phyloP scores from a whole-genome alignment of 2,113 vertebrate genomes.

The Choloepus hoffmanni region DNA sequence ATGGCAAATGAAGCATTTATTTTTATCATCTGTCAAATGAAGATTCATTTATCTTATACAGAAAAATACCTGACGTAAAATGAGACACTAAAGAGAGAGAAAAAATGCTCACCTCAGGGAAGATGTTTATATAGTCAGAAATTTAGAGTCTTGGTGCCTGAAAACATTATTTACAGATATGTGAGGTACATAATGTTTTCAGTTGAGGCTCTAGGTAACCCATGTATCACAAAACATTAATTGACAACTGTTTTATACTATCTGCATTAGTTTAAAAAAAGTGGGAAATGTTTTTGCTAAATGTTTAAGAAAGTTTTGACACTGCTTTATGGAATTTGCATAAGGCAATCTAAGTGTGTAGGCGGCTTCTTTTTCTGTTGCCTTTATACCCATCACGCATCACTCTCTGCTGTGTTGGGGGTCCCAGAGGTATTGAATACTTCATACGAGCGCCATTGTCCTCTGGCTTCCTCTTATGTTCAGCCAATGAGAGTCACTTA shows the following conservation, averaged over 20 bases:
- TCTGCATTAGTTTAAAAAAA: neutral
- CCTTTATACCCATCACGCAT: neutral
- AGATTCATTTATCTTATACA: constrained; percentile 28
- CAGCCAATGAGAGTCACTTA: neutral
- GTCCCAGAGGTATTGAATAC: neutral
- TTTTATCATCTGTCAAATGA: constrained; percentile 55
- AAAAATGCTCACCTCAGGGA: neutral
- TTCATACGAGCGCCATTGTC: neutral
- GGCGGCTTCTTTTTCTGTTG: neutral
- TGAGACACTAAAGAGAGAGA: neutral
- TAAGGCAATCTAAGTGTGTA: neutral
- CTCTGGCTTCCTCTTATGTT: neutral
- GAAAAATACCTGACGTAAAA: constrained; percentile 28
- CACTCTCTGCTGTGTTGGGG: neutral
- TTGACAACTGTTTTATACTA: neutral
- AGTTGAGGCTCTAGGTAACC: constrained; percentile 12
- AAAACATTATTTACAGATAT: constrained; percentile 24
- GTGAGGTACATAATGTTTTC: neutral
- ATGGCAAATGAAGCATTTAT: constrained; percentile 44
- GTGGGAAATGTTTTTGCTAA: neutral
- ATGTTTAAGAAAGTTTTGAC: neutral
- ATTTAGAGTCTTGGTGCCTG: neutral
- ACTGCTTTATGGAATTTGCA: neutral
- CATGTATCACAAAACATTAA: constrained; percentile 6
- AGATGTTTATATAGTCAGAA: constrained; percentile 2